Base-by-base conservation (phyloP, 2,113 vertebrate species). In the Sebastes fasciatus region DNA sequence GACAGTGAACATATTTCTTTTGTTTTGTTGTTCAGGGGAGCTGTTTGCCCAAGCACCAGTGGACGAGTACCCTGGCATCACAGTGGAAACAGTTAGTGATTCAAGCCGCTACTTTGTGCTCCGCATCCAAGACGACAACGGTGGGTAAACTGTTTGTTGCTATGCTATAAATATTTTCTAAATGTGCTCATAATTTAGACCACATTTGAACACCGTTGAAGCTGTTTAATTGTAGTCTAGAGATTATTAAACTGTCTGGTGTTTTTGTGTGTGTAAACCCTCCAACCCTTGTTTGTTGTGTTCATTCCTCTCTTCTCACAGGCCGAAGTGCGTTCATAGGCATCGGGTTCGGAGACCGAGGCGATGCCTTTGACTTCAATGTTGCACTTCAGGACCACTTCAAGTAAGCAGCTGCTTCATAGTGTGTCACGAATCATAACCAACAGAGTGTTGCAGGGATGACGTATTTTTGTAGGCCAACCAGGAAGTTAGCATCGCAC, bases 331-430 rank as follows among this genome's bases (percentile, higher is more conserved):
- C 98, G 0, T 99, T 99, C 88, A 99, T 99, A 70, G 98, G 98
- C 81, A 96, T 99, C 66, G 98, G 98, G 57, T 99, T 99, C 83
- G 95, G 95, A 23, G 98, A 99, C 92, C 92, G 98, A 83, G 98
- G 98, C 16, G 98, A 99, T 86, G 96, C 98, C n/a, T 99, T 99
- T 80, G 98, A 99, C 94, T 99, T 99, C 92, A 99, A 99, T 19
- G 98, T 99, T 48, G 95, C 98, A 45, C 95, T 99, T 85, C 98
- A 99, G 93, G 98, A 99, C 92, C 98, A 99, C 89, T 99, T 99
- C 92, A 99, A 99, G 98, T 99, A 94, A 88, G 96, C 94, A 79
- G 26, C 58, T 49, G 19, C 49, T 73, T 23, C 34, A 23, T 19
- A 21, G 5, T 51, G 13, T 48, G 13, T 67, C 14, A 40, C 46